Evolutionary conservation across 1,140 invertebrate genomes (phyloP).

Genomic region (Drosophila grimshawi): DNA sequence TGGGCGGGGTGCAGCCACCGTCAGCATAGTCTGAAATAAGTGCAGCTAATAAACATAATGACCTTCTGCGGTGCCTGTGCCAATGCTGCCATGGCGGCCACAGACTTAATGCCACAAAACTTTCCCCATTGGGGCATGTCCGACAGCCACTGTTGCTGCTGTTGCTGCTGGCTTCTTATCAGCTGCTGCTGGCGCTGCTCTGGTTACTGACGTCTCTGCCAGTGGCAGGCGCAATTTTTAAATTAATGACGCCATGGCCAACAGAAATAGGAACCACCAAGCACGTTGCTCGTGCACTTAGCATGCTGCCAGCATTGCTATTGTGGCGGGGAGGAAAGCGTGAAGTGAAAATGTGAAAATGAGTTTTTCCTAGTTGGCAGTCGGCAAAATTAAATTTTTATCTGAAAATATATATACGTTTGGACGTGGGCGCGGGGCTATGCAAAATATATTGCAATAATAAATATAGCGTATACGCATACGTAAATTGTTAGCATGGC

Average conservation of each 20-base stretch:
- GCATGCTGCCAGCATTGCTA: constrained; percentile 42
- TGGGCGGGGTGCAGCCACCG: background rate
- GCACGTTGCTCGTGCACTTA: constrained; percentile 23
- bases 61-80: constrained; percentile 53
- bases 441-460: constrained; percentile 54
- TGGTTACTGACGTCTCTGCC: background rate
- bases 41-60: constrained; percentile 71
- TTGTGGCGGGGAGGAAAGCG: constrained; percentile 16
- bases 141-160: constrained; percentile 9
- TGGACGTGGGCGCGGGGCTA: background rate
- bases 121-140: constrained; percentile 44
- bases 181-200: constrained; percentile 28
- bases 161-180: constrained; percentile 52
- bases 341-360: constrained; percentile 63
- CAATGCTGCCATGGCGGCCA: constrained; percentile 15
- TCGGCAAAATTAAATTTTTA: constrained; percentile 64
- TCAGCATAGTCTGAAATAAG: constrained; percentile 49
- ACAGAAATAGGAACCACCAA: constrained; percentile 9
- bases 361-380: constrained; percentile 66
- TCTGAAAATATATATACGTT: constrained; percentile 46
- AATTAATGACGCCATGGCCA: constrained; percentile 73
- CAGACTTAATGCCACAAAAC: constrained; percentile 49
- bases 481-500: constrained; percentile 13
- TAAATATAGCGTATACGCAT: constrained; percentile 55
- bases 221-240: constrained; percentile 53